Evolutionary conservation across 2,113 vertebrate species (phyloP), one percentile per base, ranked within the genome.

Genomic region (Lonchura striata): DNA sequence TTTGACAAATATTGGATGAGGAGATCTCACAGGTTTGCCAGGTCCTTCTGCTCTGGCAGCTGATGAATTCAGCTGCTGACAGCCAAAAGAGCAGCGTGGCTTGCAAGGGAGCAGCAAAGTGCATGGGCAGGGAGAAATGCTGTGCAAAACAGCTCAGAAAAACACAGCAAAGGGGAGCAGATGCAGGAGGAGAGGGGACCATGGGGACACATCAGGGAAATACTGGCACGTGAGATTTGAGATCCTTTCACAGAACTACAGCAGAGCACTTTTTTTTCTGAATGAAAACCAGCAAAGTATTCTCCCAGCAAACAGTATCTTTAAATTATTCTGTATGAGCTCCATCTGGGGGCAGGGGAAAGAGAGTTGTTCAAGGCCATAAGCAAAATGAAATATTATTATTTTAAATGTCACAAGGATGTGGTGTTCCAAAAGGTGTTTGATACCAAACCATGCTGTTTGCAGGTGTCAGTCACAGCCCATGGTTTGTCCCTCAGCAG

Each of bases 381-480:
- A 52, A 88, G 74, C 49, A 82, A 72, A 93, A 87, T 59, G 16
- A 69, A 95, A 78, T 86, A 66, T 41, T 87, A 47, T 44, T 83
- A 11, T 39, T 47, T 79, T 69, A 84, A 91, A 95, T 59, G 21
- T 68, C 84, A 60, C 78, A 54, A 72, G 41, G 8, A 19, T 59
- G 65, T 24, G 33, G 56, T 50, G 64, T 50, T 63, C 64, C 77
- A 50, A 70, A 92, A 78, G 15, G 54, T 66, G 63, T 84, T 84
- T 87, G 57, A 50, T 88, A 94, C 79, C 90, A 91, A 79, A 41
- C 42, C 64, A 22, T 2, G 1, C 33, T n/a, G 31, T 88, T 95
- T 79, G 72, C 37, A 93, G 75, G 35, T 84, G 93, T 70, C 93
- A 88, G 1, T 90, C 93, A 90, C 70, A 88, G 72, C 30, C 44